Evolutionary conservation across 2,888 invertebrate species (phyloP), one percentile per base, ranked within the genome.

Genomic region (Schizaphis graminum): DNA sequence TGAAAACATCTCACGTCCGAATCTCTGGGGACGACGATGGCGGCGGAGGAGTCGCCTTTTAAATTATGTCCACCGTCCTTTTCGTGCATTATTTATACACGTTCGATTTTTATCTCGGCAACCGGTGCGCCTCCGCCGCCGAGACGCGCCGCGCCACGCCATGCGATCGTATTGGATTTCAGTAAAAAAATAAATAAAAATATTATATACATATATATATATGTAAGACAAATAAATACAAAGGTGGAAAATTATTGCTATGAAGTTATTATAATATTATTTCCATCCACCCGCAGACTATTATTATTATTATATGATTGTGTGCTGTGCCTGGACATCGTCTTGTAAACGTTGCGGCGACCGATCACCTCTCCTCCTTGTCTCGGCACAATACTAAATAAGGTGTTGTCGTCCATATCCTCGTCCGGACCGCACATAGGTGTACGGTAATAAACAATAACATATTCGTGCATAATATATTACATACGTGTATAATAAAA

Each of bases 1-100:
- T 91, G 85, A 84, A 94, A 94, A 94, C 94, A 94, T 94, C 94
- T 94, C 94, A 94, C 94, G 94, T 94, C 94, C 94, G 91, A 94
- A 94, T 94, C 94, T 93, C 93, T 67, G 67, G 67, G 67, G 47
- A 91, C n/a, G 90, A 16, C 16, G 35, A 56, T 16, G 26, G 26
- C 56, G 47, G 87, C 26, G 92, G 67, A 21, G 77, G 85, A 91
- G 61, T 94, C 94, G 90, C 94, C 67, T 86, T 94, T 85, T 91
- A 89, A 91, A 91, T 93, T 53, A 86, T 91, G 94, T 94, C 94
- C 94, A 67, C 67, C 91, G 94, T 94, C 85, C 86, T 91, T 94
- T 94, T 86, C 85, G 92, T 89, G 92, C 94, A n/a, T 94, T 94
- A 94, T 94, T 94, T 85, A 90, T 91, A 41, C 91, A 53, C 94